A percentile compares a stretch with the other conserved stretches of the same genome.
These are phyloP conservation scores for Chunga burmeisteri DNA, from an alignment of 2,113 vertebrate species.

Conservation along the genomic window DNA sequence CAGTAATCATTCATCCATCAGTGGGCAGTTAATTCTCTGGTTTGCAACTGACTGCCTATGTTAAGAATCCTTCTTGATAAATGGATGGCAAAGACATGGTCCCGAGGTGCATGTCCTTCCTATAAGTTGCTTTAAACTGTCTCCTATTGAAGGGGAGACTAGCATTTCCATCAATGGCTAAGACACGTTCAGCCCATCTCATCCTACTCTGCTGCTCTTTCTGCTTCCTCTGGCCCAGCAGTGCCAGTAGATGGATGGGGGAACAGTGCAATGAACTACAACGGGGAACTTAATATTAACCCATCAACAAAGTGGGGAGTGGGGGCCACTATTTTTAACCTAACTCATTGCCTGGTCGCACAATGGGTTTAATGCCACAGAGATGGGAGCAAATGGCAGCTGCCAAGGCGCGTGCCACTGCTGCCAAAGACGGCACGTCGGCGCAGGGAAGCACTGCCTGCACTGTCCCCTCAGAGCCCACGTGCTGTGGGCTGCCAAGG, in stretches of 20 bases:
- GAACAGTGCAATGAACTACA: not conserved
- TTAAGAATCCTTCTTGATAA: not conserved
- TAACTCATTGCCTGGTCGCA: not conserved
- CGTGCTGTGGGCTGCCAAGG: not conserved
- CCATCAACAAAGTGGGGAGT: accelerated
- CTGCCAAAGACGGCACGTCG: accelerated
- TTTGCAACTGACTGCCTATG: not conserved
- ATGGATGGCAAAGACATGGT: not conserved
- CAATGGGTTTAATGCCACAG: not conserved
- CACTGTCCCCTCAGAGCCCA: not conserved
- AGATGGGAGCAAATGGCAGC: not conserved
- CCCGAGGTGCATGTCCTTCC: not conserved
- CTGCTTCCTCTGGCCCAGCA: not conserved
- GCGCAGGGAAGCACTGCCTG: not conserved
- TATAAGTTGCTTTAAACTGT: not conserved
- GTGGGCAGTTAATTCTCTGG: not conserved
- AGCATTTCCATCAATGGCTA: not conserved
- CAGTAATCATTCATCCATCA: accelerated
- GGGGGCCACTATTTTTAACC: not conserved
- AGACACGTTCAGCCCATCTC: not conserved
- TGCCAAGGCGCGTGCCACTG: not conserved
- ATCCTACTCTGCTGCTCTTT: not conserved
- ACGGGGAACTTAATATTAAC: not conserved
- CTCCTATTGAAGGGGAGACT: not conserved
- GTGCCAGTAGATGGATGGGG: not conserved